These are phyloP conservation scores for Babylonia areolata DNA, from an alignment of 1,140 invertebrate species.

Conservation along the genomic window DNA sequence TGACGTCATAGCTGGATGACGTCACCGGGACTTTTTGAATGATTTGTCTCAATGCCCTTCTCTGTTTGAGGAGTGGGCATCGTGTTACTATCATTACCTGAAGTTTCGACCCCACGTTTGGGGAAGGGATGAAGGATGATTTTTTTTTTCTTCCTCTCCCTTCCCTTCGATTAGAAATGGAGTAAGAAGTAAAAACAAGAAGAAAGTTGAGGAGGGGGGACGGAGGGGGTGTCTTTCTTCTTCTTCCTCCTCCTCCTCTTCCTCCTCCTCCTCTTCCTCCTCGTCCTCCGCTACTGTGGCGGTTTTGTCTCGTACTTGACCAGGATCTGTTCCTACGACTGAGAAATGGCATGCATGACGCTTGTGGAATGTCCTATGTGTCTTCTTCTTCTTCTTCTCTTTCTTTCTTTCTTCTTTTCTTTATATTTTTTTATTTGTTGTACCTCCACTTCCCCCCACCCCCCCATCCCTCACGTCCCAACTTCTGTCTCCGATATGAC, in stretches of 20 bases:
- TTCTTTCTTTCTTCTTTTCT: background rate
- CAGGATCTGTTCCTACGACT: constrained; percentile 19
- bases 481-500: background rate
- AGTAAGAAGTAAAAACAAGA: too few species aligned
- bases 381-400: background rate
- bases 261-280: too few species aligned
- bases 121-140: background rate
- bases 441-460: background rate
- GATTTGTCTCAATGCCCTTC: background rate
- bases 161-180: too few species aligned
- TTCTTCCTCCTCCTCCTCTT: too few species aligned
- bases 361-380: background rate
- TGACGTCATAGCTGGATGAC: constrained; percentile 19
- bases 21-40: background rate
- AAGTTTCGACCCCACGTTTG: constrained; percentile 16
- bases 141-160: background rate
- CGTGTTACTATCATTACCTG: background rate
- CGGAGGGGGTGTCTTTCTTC: too few species aligned
- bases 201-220: too few species aligned
- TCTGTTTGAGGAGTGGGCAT: background rate
- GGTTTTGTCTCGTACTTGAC: background rate
- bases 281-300: too few species aligned
- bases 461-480: background rate
- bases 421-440: background rate
- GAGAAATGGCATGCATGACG: constrained; percentile 25